Base-by-base conservation (phyloP, 2,797 vertebrate genomes). In the Myotis vivesi region DNA sequence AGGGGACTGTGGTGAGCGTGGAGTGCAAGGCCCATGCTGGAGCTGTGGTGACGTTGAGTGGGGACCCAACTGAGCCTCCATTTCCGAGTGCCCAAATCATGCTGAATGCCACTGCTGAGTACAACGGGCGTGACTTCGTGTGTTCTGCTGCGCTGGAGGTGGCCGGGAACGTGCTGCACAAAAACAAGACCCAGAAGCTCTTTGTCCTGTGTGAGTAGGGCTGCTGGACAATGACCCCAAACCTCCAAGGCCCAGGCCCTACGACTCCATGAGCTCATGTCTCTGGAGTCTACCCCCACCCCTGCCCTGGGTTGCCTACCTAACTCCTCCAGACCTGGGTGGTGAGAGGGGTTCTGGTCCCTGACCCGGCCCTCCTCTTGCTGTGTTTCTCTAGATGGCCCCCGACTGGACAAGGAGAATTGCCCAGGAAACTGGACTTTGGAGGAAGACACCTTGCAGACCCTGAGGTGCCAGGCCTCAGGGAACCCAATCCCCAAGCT, bases 181-280 rank as follows among this genome's bases (percentile, higher is more conserved):
- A 80, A 80, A 91, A 59, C 38, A 8, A 0, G 7, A 76, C 92
- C 23, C 6, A 2, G 68, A 2, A 30, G 33, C 97, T 98, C 25
- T 22, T 0, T 0, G 97, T 98, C 57, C 64, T 73, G 7, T 97
- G 98, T 98, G 91, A 98, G 98, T 96, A 44, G 38, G 17, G 33
- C 38, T 4, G 1, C n/a, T 13, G 36, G 80, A 33, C 71, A 25
- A 30, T 15, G 53, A 20, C 46, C 68, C 20, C 77, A 76, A 46
- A 55, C 20, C 30, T 53, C 33, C 20, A 17, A 59, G 51, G 38
- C 59, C 68, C 28, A 17, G 15, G 12, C 30, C 59, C 73, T 59
- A 80, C 38, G 20, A 8, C 53, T 49, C 23, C 25, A 30, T 69
- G 33, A 49, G 17, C 80, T 57, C 25, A 66, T 77, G 69, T 11